These are phyloP conservation scores for Caenorhabditis japonica DNA, from an alignment of 2,888 invertebrate genomes.

Conservation along the genomic window DNA sequence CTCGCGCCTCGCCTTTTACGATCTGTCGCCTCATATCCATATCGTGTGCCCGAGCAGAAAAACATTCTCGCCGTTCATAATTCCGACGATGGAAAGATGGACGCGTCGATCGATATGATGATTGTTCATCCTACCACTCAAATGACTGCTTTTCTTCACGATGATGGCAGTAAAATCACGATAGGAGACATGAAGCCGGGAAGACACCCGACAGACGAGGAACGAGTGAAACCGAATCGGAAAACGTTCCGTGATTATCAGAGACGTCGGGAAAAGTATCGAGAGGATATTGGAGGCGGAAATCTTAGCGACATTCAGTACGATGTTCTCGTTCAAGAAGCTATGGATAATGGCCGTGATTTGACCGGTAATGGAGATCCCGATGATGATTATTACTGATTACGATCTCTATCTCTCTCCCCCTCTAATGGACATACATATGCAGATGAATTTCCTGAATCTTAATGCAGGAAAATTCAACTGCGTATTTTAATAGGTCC, in stretches of 20 bases:
- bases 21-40: conserved; percentile 9
- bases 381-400: conserved; percentile 7
- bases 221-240: background rate
- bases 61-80: conserved; percentile 12
- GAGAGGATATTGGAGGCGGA: conserved; percentile 12
- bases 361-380: conserved; percentile 2
- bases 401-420: background rate
- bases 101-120: conserved; percentile 11
- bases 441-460: too few species aligned
- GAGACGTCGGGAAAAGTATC: conserved; percentile 28
- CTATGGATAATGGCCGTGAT: conserved; percentile 34
- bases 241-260: conserved; percentile 50
- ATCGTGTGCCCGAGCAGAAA: background rate
- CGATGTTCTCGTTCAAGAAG: conserved; percentile 43
- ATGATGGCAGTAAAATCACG: conserved; percentile 31
- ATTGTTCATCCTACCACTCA: conserved; percentile 28
- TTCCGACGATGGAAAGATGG: conserved; percentile 7
- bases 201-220: background rate
- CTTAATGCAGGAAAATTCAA: too few species aligned
- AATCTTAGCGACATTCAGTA: conserved; percentile 36
- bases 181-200: conserved; percentile 33
- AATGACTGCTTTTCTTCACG: conserved; percentile 26
- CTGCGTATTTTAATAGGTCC: too few species aligned
- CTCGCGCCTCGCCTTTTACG: conserved; percentile 16
- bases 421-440: too few species aligned